Conservation (phyloP, 2,113 vertebrate species). For the Phyllostomus hastatus region DNA sequence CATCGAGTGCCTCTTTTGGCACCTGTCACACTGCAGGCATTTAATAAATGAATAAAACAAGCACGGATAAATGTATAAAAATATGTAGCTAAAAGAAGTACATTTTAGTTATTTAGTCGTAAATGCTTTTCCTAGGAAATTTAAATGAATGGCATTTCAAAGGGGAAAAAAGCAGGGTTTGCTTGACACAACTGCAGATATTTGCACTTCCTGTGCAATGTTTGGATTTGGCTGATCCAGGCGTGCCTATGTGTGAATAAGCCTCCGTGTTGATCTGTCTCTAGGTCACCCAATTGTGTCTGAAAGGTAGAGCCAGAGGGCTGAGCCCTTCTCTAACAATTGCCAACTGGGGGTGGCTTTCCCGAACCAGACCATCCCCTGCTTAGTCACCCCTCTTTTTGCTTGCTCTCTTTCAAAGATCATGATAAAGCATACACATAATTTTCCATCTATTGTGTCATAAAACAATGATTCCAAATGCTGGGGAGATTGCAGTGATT, state of each 20-base stretch:
- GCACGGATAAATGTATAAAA: not conserved
- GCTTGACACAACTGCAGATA: not conserved
- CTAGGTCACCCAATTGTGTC: slow-evolving; percentile 56
- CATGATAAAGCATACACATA: not conserved
- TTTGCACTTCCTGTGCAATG: not conserved
- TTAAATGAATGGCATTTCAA: slow-evolving; percentile 30
- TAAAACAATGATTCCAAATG: not conserved
- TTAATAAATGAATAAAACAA: not conserved
- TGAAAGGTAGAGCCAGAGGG: slow-evolving; percentile 64
- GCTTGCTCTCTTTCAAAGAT: not conserved
- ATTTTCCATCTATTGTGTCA: not conserved
- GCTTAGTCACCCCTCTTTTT: not conserved
- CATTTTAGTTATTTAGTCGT: not conserved
- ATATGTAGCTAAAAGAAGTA: not conserved
- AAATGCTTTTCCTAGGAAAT: not conserved
- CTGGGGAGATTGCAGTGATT: not conserved
- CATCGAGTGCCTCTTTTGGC: not conserved
- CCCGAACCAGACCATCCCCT: not conserved
- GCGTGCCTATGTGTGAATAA: slow-evolving; percentile 69
- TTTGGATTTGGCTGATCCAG: not conserved
- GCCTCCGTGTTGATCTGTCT: slow-evolving; percentile 50
- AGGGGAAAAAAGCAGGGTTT: not conserved
- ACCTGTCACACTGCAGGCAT: not conserved
- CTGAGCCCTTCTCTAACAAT: slow-evolving; percentile 58
- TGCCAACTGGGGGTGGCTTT: not conserved